Percentiles rank a stretch among this genome's conserved stretches.
These are phyloP conservation scores for Sphecodes monilicornis DNA, from an alignment of 2,888 invertebrate genomes.

Conservation along the genomic window DNA sequence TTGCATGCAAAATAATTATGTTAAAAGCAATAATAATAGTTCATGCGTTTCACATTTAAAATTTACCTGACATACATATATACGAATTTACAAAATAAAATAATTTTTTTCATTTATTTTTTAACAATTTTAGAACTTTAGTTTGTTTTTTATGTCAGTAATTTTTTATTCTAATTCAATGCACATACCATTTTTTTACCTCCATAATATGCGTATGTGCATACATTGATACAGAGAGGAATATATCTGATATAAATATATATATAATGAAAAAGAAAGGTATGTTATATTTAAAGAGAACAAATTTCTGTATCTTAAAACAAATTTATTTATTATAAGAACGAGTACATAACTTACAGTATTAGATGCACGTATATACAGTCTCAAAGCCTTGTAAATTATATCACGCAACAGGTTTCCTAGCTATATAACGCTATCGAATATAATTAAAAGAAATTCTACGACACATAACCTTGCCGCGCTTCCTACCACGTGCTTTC, in stretches of 20 bases:
- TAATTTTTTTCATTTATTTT: not conserved
- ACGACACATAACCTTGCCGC: conserved; percentile 48
- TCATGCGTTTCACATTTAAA: not conserved
- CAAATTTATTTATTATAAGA: not conserved
- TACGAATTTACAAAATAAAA: not conserved
- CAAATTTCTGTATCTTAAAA: not conserved
- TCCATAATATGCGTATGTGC: not conserved
- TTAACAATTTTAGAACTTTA: not conserved
- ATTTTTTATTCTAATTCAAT: not conserved
- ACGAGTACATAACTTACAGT: not conserved
- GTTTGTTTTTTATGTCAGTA: not conserved
- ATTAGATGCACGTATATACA: conserved; percentile 6
- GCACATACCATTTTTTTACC: not conserved
- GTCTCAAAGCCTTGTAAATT: not conserved
- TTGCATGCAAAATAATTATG: not conserved
- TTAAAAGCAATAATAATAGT: not conserved
- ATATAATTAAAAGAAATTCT: conserved; percentile 9
- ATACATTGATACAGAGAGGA: no score
- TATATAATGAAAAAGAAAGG: not conserved
- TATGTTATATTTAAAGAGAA: not conserved
- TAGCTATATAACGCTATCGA: not conserved
- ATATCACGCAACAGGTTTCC: conserved; percentile 31
- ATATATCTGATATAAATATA: not conserved
- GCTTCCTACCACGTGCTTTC: conserved; percentile 36
- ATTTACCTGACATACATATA: not conserved